Evolutionary conservation across 2,113 vertebrate genomes (phyloP).

Genomic region (Menidia beryllina): DNA sequence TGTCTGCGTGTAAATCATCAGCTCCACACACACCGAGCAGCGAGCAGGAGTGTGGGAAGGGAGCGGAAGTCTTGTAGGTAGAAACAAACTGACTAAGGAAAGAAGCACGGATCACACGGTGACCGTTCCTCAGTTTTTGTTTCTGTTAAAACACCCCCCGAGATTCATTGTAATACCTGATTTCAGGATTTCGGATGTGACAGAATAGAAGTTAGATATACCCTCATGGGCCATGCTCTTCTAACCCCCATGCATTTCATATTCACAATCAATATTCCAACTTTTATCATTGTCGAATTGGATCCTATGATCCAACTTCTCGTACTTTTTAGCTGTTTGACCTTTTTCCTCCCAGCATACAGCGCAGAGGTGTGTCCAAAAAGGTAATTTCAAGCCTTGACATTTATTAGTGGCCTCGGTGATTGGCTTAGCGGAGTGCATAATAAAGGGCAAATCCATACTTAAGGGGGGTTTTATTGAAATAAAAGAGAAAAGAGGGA

Average conservation of each 20-base stretch:
- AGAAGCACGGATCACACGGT: conserved; percentile 87
- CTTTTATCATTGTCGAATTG: conserved; percentile 14
- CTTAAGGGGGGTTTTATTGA: not conserved
- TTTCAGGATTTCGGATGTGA: not conserved
- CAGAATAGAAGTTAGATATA: conserved; percentile 5
- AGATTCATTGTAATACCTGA: not conserved
- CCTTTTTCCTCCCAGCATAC: conserved; percentile 40
- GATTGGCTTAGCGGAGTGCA: conserved; percentile 37
- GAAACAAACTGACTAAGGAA: conserved; percentile 48
- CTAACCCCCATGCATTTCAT: too few relatives aligned
- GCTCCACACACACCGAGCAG: conserved; percentile 71
- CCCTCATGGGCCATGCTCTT: too few relatives aligned
- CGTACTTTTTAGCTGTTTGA: conserved; percentile 29
- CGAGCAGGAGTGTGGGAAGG: conserved; percentile 21
- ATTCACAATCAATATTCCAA: conserved; percentile 21
- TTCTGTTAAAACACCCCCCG: conserved; percentile 27
- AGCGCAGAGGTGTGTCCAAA: conserved; percentile 24
- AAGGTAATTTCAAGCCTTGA: conserved; percentile 49
- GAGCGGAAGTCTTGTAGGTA: conserved; percentile 1
- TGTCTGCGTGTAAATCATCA: conserved; percentile 86
- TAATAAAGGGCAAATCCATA: conserved; percentile 62
- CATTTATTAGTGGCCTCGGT: conserved; percentile 56
- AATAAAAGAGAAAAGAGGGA: not conserved
- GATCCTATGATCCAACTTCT: conserved; percentile 32
- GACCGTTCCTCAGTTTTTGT: conserved; percentile 65